Evolutionary conservation across 2,113 vertebrate genomes (phyloP).

Genomic region (Craseonycteris thonglongyai): DNA sequence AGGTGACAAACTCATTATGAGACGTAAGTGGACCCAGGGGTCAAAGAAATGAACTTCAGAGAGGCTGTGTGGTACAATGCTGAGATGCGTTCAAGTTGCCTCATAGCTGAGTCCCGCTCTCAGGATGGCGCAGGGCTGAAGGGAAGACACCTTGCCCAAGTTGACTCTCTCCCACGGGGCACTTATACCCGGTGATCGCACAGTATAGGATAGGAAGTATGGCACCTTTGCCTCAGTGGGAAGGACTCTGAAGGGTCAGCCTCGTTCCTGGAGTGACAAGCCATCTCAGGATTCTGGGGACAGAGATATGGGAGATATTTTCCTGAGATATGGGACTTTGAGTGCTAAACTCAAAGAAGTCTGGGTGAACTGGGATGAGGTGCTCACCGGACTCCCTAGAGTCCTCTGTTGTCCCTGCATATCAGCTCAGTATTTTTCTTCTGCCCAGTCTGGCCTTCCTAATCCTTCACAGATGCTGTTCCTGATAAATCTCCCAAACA

Average conservation of each 20-base stretch:
- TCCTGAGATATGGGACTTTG: neutral
- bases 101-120: neutral
- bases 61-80: neutral
- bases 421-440: neutral
- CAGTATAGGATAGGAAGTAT: neutral
- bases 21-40: no score
- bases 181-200: no score
- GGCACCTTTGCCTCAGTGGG: neutral
- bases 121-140: neutral
- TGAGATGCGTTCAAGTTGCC: no score
- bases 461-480: neutral
- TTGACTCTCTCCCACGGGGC: neutral
- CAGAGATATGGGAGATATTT: no score
- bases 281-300: neutral
- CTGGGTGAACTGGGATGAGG: no score
- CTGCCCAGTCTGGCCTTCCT: neutral
- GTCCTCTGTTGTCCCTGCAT: fast-evolving
- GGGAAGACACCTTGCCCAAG: neutral
- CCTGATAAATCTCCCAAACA: neutral
- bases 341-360: neutral
- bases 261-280: neutral
- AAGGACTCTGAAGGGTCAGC: neutral
- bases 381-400: neutral
- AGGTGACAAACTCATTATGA: neutral
- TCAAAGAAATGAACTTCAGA: neutral